These are phyloP conservation scores for Neoscelio sp. DNA, from an alignment of 2,888 invertebrate species.

Conservation along the genomic window DNA sequence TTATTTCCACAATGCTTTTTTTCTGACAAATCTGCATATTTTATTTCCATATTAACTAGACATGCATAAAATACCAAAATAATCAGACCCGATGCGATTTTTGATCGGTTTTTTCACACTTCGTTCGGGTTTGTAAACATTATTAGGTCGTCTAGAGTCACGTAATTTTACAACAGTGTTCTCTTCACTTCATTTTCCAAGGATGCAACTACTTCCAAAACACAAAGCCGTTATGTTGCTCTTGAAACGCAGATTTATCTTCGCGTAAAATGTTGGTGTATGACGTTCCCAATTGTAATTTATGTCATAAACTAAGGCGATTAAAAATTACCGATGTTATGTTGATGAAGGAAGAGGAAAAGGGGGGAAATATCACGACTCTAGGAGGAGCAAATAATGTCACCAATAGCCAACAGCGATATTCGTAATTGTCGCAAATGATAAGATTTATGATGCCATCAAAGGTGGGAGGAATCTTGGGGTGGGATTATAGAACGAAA, in stretches of 20 bases:
- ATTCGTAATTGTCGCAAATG: slow-evolving; percentile 24
- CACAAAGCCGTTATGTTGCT: neutral
- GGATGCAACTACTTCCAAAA: no score
- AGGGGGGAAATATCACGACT: slow-evolving; percentile 4
- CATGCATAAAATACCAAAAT: slow-evolving; percentile 8
- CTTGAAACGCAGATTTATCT: slow-evolving; percentile 14
- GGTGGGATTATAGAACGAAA: slow-evolving; percentile 32
- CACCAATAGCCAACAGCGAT: slow-evolving; percentile 39
- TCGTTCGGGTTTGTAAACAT: slow-evolving; percentile 13
- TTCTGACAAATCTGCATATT: slow-evolving; percentile 17
- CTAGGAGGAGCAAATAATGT: slow-evolving; percentile 29
- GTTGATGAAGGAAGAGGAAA: slow-evolving; percentile 2
- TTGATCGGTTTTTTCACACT: slow-evolving; percentile 14
- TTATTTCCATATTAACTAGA: neutral
- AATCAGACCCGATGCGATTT: slow-evolving; percentile 8
- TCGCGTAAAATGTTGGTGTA: no score
- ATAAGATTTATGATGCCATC: slow-evolving; percentile 2
- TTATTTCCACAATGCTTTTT: slow-evolving; percentile 1
- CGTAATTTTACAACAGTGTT: no score
- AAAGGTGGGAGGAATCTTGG: slow-evolving; percentile 16
- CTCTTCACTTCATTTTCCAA: no score
- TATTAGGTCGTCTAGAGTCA: neutral
- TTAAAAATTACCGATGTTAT: slow-evolving; percentile 26
- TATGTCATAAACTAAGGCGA: slow-evolving; percentile 11
- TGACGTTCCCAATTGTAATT: slow-evolving; percentile 8